Evolutionary conservation across 2,113 vertebrate genomes (phyloP).

Genomic region (Corythoichthys haematopterus): DNA sequence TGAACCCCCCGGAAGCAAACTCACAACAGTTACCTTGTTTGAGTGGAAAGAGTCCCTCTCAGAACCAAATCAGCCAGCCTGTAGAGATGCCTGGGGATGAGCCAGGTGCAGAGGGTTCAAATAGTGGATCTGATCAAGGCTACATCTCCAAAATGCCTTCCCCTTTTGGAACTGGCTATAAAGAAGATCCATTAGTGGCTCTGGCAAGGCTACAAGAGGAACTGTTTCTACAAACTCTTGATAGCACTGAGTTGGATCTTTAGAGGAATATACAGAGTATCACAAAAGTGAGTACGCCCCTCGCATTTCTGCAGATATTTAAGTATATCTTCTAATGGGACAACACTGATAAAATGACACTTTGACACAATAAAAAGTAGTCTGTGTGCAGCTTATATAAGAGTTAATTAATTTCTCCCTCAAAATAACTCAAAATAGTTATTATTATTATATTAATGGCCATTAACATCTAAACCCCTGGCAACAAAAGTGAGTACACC

Average conservation of each 20-base stretch:
- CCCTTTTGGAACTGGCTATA: conserved; percentile 50
- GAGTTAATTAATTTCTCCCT: too few relatives aligned
- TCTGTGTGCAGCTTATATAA: too few relatives aligned
- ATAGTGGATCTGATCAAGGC: conserved; percentile 84
- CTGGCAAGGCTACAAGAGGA: conserved; percentile 77
- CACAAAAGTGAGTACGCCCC: too few relatives aligned
- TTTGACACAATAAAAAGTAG: too few relatives aligned
- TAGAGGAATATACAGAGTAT: not conserved
- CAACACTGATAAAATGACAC: too few relatives aligned
- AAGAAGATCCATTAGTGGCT: conserved; percentile 61
- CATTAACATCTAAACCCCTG: too few relatives aligned
- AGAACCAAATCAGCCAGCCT: conserved; percentile 10
- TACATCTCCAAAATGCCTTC: conserved; percentile 80
- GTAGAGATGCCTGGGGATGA: conserved; percentile 44
- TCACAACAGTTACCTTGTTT: not conserved
- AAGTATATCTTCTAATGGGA: too few relatives aligned
- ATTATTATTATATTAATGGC: too few relatives aligned
- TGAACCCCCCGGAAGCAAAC: conserved; percentile 40
- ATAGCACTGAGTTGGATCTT: conserved; percentile 7
- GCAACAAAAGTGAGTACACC: too few relatives aligned
- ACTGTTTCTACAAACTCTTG: conserved; percentile 67
- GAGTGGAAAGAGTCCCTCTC: conserved; percentile 27
- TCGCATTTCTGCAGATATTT: too few relatives aligned
- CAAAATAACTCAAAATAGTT: too few relatives aligned
- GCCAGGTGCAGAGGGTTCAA: conserved; percentile 63